A percentile compares a stretch with the other conserved stretches of the same genome.
Evolutionary conservation across 2,797 vertebrate genomes (phyloP).

Genomic region (Rhinella marina): DNA sequence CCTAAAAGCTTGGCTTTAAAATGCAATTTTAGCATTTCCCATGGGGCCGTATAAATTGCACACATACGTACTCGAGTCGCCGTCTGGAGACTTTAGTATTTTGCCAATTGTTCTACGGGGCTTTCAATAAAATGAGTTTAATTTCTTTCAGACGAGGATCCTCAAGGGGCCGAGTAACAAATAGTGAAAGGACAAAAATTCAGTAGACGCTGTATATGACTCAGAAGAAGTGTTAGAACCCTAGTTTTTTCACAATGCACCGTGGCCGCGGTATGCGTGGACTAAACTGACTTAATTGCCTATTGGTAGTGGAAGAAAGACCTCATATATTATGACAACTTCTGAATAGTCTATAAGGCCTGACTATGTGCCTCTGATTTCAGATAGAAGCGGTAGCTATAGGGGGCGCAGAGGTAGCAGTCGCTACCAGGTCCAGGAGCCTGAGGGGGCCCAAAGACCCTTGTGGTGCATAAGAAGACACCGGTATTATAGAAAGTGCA

Average conservation of each 20-base stretch:
- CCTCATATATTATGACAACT: too few relatives aligned
- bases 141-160: conserved; percentile 28
- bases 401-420: too few relatives aligned
- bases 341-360: too few relatives aligned
- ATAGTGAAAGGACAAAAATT: conserved; percentile 2
- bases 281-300: too few relatives aligned
- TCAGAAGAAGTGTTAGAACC: background rate
- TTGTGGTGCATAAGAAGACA: too few relatives aligned
- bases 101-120: conserved; percentile 53
- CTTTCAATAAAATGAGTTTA: conserved; percentile 61
- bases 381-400: too few relatives aligned
- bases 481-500: too few relatives aligned
- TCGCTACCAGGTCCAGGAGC: too few relatives aligned
- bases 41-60: conserved; percentile 51
- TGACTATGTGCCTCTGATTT: too few relatives aligned
- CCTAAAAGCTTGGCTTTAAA: conserved; percentile 56
- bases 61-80: conserved; percentile 17
- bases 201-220: background rate
- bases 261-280: background rate
- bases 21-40: conserved; percentile 56
- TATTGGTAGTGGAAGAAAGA: too few relatives aligned
- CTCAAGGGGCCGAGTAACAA: conserved; percentile 12
- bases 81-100: conserved; percentile 55
- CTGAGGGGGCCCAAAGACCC: too few relatives aligned
- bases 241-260: conserved; percentile 13